phyloP scores from a whole-genome alignment of 2,797 vertebrate species.

The Lepilemur ruficaudatus region DNA sequence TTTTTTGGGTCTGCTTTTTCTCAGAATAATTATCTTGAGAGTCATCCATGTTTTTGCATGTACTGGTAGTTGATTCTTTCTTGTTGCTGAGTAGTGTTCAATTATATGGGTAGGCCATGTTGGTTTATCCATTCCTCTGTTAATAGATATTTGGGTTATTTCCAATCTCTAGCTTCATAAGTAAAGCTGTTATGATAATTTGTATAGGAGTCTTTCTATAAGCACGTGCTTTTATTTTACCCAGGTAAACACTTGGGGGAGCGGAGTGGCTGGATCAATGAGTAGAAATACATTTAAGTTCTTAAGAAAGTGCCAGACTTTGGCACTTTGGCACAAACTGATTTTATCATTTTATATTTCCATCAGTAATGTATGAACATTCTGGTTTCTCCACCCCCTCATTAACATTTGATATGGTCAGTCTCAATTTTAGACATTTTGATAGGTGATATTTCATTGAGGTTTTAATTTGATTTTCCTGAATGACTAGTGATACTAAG shows the following conservation, averaged over 20 bases:
- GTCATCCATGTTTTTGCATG: background rate
- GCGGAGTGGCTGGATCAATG: background rate
- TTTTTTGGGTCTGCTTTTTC: background rate
- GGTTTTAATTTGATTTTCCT: background rate
- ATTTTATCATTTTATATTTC: background rate
- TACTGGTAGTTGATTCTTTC: background rate
- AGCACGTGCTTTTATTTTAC: background rate
- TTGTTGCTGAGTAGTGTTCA: background rate
- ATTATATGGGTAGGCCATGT: background rate
- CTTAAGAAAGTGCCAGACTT: background rate
- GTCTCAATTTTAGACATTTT: background rate
- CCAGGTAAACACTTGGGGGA: background rate
- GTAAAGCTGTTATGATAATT: slow-evolving; percentile 9
- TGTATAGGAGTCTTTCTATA: background rate
- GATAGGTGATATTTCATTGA: background rate
- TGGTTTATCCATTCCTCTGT: background rate
- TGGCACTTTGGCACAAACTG: background rate
- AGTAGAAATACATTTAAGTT: background rate
- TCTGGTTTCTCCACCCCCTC: background rate
- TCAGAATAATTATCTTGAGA: background rate
- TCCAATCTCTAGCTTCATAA: background rate
- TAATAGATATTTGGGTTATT: background rate
- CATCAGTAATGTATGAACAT: background rate
- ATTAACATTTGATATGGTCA: background rate
- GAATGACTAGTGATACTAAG: background rate